phyloP scores from a whole-genome alignment of 2,113 vertebrate species.

The Lagopus muta region DNA sequence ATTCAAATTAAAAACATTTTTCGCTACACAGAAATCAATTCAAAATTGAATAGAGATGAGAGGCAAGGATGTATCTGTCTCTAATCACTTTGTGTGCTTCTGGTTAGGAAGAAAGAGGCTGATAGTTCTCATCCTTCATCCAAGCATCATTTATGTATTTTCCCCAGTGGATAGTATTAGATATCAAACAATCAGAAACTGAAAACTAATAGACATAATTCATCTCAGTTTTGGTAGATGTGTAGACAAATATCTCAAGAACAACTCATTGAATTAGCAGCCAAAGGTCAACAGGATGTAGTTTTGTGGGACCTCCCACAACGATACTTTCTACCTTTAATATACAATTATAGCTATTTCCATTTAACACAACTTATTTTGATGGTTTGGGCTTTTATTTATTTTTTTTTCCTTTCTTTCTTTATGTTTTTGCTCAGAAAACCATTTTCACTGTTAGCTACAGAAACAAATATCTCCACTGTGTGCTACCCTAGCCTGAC shows the following conservation, averaged over 20 bases:
- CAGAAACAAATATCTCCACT: neutral
- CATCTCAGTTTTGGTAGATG: neutral
- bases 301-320: neutral
- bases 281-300: neutral
- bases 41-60: neutral
- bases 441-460: neutral
- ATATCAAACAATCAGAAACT: neutral
- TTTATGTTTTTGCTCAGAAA: neutral
- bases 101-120: neutral
- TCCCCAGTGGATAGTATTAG: neutral
- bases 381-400: no score
- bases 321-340: neutral
- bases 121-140: neutral
- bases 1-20: neutral
- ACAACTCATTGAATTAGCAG: neutral
- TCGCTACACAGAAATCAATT: neutral
- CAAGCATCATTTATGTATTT: neutral
- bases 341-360: neutral
- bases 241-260: neutral
- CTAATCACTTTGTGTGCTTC: neutral
- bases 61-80: neutral
- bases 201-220: neutral
- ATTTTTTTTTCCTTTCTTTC: no score
- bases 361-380: neutral
- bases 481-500: neutral